These are phyloP conservation scores for Dunckerocampus dactyliophorus DNA, from an alignment of 2,113 vertebrate species.

Conservation along the genomic window DNA sequence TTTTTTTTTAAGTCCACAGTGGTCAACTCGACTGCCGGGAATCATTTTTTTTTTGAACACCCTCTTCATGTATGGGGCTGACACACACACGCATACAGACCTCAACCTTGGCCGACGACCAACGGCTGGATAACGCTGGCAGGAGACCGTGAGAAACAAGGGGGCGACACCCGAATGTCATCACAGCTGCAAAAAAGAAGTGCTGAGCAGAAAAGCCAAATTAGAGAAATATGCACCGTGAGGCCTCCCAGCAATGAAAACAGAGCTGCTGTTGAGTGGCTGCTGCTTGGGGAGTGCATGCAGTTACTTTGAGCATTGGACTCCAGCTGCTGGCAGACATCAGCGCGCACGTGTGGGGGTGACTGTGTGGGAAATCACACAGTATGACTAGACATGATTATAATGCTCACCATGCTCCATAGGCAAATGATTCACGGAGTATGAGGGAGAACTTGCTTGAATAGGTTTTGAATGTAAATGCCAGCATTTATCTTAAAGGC, in stretches of 20 bases:
- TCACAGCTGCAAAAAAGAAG: conserved; percentile 84
- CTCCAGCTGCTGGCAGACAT: conserved; percentile 66
- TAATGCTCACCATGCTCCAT: too few species aligned
- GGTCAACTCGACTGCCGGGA: conserved; percentile 60
- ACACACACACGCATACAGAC: conserved; percentile 65
- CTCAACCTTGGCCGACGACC: conserved; percentile 78
- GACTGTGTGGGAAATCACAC: conserved; percentile 44
- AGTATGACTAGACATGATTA: neutral
- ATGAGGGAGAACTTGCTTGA: too few species aligned
- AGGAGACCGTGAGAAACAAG: conserved; percentile 86
- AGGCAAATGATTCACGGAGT: too few species aligned
- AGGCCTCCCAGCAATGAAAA: conserved; percentile 79
- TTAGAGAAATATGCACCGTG: conserved; percentile 86
- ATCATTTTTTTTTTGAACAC: conserved; percentile 54
- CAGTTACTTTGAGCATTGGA: conserved; percentile 63
- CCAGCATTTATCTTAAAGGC: too few species aligned
- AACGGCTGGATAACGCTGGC: conserved; percentile 75
- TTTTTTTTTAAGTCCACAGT: conserved; percentile 32
- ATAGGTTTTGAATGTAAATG: too few species aligned
- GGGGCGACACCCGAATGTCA: conserved; percentile 88
- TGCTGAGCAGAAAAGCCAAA: conserved; percentile 86
- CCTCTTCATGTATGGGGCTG: conserved; percentile 68
- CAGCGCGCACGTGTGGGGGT: conserved; percentile 52
- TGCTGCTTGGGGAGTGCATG: conserved; percentile 60
- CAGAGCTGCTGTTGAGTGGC: conserved; percentile 73